Conservation (phyloP, 2,888 invertebrate genomes). For the Erebia aethiops region DNA sequence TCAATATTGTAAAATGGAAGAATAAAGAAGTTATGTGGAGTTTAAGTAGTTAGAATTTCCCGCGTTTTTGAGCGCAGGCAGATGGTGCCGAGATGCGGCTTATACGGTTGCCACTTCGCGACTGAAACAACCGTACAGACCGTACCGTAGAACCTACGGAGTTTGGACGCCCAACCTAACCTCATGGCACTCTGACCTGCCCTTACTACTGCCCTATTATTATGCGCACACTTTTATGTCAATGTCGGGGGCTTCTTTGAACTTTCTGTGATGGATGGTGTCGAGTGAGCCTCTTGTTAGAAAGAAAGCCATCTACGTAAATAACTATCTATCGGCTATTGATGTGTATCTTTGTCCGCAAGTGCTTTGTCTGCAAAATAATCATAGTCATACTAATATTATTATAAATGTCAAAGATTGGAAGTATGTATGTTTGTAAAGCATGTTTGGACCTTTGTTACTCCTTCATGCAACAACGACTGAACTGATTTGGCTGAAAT, state of each 20-base stretch:
- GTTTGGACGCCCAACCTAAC: conserved; percentile 30
- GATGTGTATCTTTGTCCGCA: not conserved
- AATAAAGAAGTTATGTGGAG: conserved; percentile 16
- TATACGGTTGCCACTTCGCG: conserved; percentile 48
- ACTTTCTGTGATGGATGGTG: conserved; percentile 47
- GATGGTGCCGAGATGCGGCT: conserved; percentile 44
- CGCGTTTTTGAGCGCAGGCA: conserved; percentile 40
- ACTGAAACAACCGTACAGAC: conserved; percentile 48
- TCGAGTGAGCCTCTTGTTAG: conserved; percentile 25
- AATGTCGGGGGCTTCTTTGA: conserved; percentile 44
- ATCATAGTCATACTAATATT: not conserved
- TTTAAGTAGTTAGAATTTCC: conserved; percentile 45
- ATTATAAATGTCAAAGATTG: too few species aligned
- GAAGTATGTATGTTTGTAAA: too few species aligned
- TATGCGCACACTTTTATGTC: conserved; percentile 43
- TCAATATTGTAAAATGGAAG: conserved; percentile 14
- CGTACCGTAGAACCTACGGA: conserved; percentile 36
- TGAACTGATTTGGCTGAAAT: too few species aligned
- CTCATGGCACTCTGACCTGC: conserved; percentile 43
- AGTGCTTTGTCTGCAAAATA: not conserved
- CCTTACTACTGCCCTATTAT: conserved; percentile 37
- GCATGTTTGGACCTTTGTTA: too few species aligned
- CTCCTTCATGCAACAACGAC: too few species aligned
- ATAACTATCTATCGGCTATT: conserved; percentile 4
- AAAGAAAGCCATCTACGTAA: conserved; percentile 9